These are phyloP conservation scores for Danaus chrysippus DNA, from an alignment of 2,888 invertebrate species.

Conservation along the genomic window DNA sequence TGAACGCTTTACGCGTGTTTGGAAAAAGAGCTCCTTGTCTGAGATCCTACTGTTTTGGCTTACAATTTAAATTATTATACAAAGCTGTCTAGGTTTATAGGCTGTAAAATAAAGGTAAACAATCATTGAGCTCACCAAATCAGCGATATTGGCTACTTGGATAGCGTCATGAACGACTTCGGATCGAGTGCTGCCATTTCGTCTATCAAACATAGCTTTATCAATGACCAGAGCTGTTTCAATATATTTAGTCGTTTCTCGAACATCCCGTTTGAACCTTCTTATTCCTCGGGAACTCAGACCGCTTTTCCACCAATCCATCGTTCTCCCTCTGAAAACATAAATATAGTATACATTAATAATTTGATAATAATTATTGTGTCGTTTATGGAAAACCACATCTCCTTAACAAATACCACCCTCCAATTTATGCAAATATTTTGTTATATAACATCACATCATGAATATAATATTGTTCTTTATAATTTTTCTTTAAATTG, in stretches of 20 bases:
- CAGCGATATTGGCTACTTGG: constrained; percentile 98
- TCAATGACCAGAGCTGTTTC: constrained; percentile 97
- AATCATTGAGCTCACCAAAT: constrained; percentile 86
- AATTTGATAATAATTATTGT: not conserved
- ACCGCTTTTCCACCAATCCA: constrained; percentile 59
- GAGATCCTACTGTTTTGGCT: constrained; percentile 12
- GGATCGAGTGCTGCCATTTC: constrained; percentile 92
- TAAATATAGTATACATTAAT: not conserved
- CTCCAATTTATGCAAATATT: not conserved
- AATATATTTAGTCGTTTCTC: constrained; percentile 95
- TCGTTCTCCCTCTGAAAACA: constrained; percentile 15
- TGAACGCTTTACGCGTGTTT: constrained; percentile 17
- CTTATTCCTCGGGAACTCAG: constrained; percentile 45
- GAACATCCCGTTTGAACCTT: constrained; percentile 84
- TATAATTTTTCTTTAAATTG: constrained; percentile 11
- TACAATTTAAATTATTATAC: constrained; percentile 4
- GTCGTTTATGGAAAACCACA: too few relatives aligned
- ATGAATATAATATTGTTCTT: constrained; percentile 4
- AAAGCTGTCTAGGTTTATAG: not conserved
- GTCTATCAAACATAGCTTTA: constrained; percentile 96
- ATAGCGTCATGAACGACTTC: constrained; percentile 97
- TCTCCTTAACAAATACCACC: not conserved
- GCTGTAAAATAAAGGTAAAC: not conserved
- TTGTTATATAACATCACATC: not conserved
- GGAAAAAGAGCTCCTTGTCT: constrained; percentile 17